These are phyloP conservation scores for Rhabdomys pumilio DNA, from an alignment of 2,797 vertebrate species.

Conservation along the genomic window DNA sequence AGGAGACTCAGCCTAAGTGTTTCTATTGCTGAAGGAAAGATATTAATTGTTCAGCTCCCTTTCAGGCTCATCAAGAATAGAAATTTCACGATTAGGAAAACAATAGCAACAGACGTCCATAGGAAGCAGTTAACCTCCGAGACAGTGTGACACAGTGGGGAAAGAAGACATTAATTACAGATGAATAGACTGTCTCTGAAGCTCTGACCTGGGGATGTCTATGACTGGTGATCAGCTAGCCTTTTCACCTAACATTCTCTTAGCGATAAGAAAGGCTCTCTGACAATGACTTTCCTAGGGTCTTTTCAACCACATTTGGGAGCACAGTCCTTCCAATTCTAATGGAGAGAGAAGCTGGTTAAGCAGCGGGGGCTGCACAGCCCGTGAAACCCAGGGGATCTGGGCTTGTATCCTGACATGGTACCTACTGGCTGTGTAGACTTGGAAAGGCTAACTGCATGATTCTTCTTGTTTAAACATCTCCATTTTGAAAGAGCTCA, in stretches of 20 bases:
- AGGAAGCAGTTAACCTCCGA: not conserved
- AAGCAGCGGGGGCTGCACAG: not conserved
- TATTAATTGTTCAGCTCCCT: not conserved
- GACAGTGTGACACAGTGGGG: not conserved
- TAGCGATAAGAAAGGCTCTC: not conserved
- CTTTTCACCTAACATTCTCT: not conserved
- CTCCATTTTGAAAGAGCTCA: not conserved
- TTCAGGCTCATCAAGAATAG: constrained; percentile 39
- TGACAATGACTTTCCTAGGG: not conserved
- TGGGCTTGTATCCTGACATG: not conserved
- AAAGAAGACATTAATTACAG: not conserved
- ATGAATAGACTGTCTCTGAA: not conserved
- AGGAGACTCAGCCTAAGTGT: not conserved
- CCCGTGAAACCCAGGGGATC: not conserved
- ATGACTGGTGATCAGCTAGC: not conserved
- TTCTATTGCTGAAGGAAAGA: constrained; percentile 56
- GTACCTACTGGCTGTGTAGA: not conserved
- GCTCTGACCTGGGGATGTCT: not conserved
- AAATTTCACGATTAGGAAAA: constrained; percentile 33
- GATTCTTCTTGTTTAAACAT: not conserved
- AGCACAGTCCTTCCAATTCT: not conserved
- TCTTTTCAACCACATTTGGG: not conserved
- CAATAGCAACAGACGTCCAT: not conserved
- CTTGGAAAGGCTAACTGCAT: not conserved
- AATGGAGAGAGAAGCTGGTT: not conserved